These are phyloP conservation scores for Tarsius wallacei DNA, from an alignment of 2,797 vertebrate genomes.

Conservation along the genomic window DNA sequence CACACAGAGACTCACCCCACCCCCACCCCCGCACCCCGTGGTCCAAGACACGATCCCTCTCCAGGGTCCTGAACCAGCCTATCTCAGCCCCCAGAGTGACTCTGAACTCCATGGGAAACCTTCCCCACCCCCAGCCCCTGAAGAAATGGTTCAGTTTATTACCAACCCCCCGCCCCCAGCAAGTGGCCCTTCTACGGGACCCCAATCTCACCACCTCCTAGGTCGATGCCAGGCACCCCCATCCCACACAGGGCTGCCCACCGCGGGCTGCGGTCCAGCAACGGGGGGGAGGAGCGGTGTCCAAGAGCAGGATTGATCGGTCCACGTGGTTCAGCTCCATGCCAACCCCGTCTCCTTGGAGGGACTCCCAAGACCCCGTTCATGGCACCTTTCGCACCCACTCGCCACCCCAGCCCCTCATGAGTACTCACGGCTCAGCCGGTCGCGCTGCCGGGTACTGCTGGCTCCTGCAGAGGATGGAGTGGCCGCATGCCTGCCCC, in stretches of 20 bases:
- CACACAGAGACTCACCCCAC: too few species aligned
- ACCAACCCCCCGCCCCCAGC: conserved; percentile 13
- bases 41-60: neutral
- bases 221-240: neutral
- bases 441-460: conserved; percentile 92
- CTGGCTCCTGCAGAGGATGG: conserved; percentile 98
- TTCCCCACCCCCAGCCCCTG: neutral
- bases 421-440: conserved; percentile 86
- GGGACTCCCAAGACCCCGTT: conserved; percentile 41
- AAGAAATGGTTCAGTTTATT: conserved; percentile 25
- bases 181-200: neutral
- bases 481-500: conserved; percentile 99
- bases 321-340: conserved; percentile 77
- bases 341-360: conserved; percentile 57
- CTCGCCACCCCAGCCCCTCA: conserved; percentile 41
- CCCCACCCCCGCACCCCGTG: neutral
- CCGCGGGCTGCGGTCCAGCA: conserved; percentile 37
- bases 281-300: neutral
- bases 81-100: conserved; percentile 13
- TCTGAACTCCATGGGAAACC: conserved; percentile 28
- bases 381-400: neutral
- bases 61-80: conserved; percentile 62
- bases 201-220: neutral
- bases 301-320: conserved; percentile 59
- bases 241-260: neutral